Base-by-base conservation (phyloP, 2,888 invertebrate species). In the Cetonia aurata region DNA sequence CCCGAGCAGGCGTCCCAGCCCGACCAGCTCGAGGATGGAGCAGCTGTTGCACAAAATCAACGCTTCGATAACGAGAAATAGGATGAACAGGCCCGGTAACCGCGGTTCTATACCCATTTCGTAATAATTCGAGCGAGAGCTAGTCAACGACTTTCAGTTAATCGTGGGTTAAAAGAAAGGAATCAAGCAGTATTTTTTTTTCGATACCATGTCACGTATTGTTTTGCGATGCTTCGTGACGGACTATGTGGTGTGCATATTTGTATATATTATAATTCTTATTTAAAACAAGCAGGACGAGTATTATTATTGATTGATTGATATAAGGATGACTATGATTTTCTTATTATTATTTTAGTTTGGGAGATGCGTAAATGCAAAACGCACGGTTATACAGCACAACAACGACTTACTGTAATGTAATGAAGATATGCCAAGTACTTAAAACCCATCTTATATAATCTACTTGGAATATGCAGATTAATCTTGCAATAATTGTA, bases 111-210 rank as follows among this genome's bases (percentile, higher is more conserved):
- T 67, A 44, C 67, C 67, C 25, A 67, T 56, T 17, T 67, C 56
- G 50, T 65, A 65, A 50, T 65, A 41, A 65, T 17, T 12, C 50
- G 12, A 37, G 10, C 13, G 12, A n/a, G 31, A 50, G 50, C 62
- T 65, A 65, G 62, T 65, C 62, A 65, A 65, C 46, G 15, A 65
- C 44, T 60, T 60, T 25, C 37, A 65, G 17, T 50, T 65, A 33
- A 50, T 15, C 62, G 50, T 65, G 25, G 9, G 25, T 50, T 31
- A 50, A 52, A 13, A 17, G 50, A 65, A 50, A 65, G 46, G 25
- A 65, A 65, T 65, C 50, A 46, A 69, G 25, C 62, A 69, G 69
- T 62, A 69, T 69, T 69, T 60, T 56, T 67, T 25, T 25, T 25
- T 25, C 4, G 25, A n/a, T 62, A 53, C 60, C 60, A 60, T 44